Percentiles rank a stretch among this genome's conserved stretches.
These are phyloP conservation scores for Menidia beryllina DNA, from an alignment of 2,113 vertebrate genomes.

Conservation along the genomic window DNA sequence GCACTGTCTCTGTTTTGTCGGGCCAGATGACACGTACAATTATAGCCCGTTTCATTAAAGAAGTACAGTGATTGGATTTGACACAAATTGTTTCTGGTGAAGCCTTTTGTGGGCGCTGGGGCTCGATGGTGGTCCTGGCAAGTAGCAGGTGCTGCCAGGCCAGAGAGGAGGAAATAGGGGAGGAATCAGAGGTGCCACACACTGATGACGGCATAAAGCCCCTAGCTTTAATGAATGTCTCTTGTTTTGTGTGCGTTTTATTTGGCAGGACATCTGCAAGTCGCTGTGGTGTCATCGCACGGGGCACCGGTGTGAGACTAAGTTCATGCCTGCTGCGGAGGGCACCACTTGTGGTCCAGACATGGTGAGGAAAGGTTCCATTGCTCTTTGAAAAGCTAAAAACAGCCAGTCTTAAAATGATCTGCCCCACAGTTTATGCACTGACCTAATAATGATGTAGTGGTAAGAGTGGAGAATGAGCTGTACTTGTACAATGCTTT, in stretches of 20 bases:
- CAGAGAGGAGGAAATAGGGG: conserved; percentile 6
- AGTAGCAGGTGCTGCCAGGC: conserved; percentile 37
- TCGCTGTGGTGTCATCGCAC: conserved; percentile 96
- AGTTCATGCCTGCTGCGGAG: conserved; percentile 98
- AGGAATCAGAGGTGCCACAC: not conserved
- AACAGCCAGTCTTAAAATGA: not conserved
- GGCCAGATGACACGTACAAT: conserved; percentile 70
- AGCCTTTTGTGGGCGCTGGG: conserved; percentile 40
- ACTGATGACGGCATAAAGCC: not conserved
- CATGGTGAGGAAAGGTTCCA: conserved; percentile 86
- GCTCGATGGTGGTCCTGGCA: conserved; percentile 56
- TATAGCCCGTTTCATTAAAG: conserved; percentile 68
- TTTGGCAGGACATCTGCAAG: conserved; percentile 95
- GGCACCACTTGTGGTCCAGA: conserved; percentile 92
- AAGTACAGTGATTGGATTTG: conserved; percentile 63
- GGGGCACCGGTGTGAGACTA: conserved; percentile 96
- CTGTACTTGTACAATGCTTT: too few species aligned
- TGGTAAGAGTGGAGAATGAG: too few species aligned
- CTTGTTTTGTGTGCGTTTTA: conserved; percentile 36
- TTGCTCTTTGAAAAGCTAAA: not conserved
- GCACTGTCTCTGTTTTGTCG: conserved; percentile 63
- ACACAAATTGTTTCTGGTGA: conserved; percentile 48
- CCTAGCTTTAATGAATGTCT: not conserved
- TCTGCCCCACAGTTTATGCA: not conserved
- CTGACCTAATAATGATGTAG: not conserved